Conservation (phyloP, 1,140 invertebrate species). For the Drosophila grimshawi region DNA sequence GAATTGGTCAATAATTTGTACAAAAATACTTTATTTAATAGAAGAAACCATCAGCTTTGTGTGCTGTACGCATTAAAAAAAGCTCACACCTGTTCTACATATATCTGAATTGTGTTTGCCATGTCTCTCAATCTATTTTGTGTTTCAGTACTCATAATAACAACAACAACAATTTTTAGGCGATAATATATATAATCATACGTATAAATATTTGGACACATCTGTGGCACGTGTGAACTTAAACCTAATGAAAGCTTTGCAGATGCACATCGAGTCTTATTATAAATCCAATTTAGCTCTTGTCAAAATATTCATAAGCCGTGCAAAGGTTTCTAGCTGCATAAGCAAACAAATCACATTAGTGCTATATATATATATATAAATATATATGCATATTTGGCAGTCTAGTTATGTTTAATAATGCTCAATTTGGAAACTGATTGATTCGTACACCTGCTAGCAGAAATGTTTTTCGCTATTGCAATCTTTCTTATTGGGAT, state of each 20-base stretch:
- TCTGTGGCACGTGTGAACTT: constrained; percentile 18
- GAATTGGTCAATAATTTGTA: too few relatives aligned
- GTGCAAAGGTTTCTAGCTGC: too few relatives aligned
- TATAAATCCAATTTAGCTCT: constrained; percentile 14
- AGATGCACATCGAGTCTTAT: constrained; percentile 21
- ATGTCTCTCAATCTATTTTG: background rate
- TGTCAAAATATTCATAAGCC: constrained; percentile 1
- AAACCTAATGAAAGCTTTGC: background rate
- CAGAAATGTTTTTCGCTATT: constrained; percentile 21
- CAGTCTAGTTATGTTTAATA: constrained; percentile 32
- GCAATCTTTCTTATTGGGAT: background rate
- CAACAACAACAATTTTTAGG: too few relatives aligned
- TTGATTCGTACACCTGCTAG: constrained; percentile 52
- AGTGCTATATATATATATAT: background rate
- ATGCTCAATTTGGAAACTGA: constrained; percentile 52
- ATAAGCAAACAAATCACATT: too few relatives aligned
- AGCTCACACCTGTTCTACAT: constrained; percentile 20
- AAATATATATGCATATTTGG: background rate
- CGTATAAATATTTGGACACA: constrained; percentile 29
- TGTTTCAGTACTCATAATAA: background rate
- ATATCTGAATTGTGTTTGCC: constrained; percentile 8
- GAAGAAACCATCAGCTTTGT: too few relatives aligned
- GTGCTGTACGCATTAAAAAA: background rate
- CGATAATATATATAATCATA: too few relatives aligned
- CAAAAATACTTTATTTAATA: too few relatives aligned